Evolutionary conservation across 2,797 vertebrate genomes (phyloP).

Genomic region (Cynopterus sphinx): DNA sequence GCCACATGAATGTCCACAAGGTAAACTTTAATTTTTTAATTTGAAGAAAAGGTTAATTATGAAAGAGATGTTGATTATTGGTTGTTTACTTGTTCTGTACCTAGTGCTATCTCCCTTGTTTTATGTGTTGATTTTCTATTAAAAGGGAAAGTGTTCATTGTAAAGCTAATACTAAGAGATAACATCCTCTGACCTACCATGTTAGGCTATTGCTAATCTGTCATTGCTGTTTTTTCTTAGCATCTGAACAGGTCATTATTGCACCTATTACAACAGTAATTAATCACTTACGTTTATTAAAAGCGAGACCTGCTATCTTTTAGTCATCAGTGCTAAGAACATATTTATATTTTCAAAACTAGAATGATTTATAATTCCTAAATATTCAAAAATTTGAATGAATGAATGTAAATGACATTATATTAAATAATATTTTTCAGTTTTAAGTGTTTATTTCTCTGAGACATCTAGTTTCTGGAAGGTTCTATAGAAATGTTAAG

Average conservation of each 20-base stretch:
- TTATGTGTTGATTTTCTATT: neutral
- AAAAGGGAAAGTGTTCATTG: neutral
- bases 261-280: neutral
- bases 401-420: neutral
- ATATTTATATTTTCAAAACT: neutral
- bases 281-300: constrained; percentile 1
- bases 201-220: neutral
- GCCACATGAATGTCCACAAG: neutral
- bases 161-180: neutral
- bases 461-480: neutral
- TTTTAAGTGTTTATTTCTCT: neutral
- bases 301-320: neutral
- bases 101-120: neutral
- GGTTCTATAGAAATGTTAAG: neutral
- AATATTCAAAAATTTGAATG: neutral
- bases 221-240: neutral
- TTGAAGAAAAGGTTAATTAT: neutral
- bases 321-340: neutral
- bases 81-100: neutral
- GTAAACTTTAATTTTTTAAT: neutral
- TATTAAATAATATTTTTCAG: neutral
- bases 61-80: neutral
- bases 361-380: neutral
- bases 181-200: neutral
- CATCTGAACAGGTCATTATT: neutral